These are phyloP conservation scores for Leptonema lineaticorne DNA, from an alignment of 1,140 invertebrate genomes.

Conservation along the genomic window DNA sequence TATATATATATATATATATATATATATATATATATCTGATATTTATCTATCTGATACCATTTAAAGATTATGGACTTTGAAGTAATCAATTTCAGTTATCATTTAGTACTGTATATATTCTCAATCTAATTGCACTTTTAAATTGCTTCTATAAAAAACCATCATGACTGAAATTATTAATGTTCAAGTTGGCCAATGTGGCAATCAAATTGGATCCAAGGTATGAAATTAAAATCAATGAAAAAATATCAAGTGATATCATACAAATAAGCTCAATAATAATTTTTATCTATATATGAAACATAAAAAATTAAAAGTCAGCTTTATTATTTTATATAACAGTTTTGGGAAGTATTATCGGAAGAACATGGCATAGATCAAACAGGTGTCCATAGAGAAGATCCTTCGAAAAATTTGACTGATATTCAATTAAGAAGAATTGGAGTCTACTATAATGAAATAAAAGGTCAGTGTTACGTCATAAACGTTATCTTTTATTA, in stretches of 20 bases:
- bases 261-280: too few species aligned
- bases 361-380: slow-evolving; percentile 89
- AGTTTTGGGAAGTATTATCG: slow-evolving; percentile 95
- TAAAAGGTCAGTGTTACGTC: slow-evolving; percentile 63
- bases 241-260: too few species aligned
- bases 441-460: slow-evolving; percentile 91
- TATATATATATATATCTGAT: not conserved
- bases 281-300: too few species aligned
- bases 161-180: too few species aligned
- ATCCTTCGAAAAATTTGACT: slow-evolving; percentile 78
- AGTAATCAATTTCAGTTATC: not conserved
- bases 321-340: too few species aligned
- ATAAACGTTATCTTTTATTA: not conserved
- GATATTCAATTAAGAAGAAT: slow-evolving; percentile 85
- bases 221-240: too few species aligned
- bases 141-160: too few species aligned
- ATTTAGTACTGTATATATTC: not conserved
- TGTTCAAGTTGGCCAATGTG: too few species aligned
- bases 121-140: too few species aligned
- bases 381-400: too few species aligned
- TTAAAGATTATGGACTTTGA: not conserved
- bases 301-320: too few species aligned
- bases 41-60: not conserved
- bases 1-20: not conserved
- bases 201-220: too few species aligned